Evolutionary conservation across 2,797 vertebrate genomes (phyloP), one percentile per base, ranked within the genome.

Genomic region (Furcifer pardalis): DNA sequence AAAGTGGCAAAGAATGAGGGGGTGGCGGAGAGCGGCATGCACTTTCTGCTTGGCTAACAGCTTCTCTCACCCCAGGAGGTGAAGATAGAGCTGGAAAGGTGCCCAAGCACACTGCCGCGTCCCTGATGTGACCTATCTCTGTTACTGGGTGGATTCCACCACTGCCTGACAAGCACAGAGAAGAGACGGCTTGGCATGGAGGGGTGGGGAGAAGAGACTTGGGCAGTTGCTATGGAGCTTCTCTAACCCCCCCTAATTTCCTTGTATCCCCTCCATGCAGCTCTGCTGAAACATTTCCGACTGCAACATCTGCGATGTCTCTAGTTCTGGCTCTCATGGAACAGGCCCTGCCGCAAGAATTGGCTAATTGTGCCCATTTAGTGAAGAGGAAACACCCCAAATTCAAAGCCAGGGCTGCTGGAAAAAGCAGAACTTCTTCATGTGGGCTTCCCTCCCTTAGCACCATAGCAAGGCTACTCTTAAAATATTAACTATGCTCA

Each of bases 401-500:
- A 56, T 72, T 52, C 56, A 77, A 65, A 52, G 87, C 1, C 85
- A 89, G 90, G 88, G 88, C 91, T 92, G 90, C 42, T 52, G 0
- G 88, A 89, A 90, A 19, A 93, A 91, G 42, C 42, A 66, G 62
- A n/a, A 92, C 84, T 82, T 27, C 86, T 87, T 88, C 23, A 89
- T 66, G 27, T 88, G 77, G n/a, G 49, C 87, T 79, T 83, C 87
- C 85, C 79, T 84, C 86, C 79, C 85, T 71, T 85, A 72, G 89
- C 89, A 89, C 85, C 85, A 91, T 71, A 75, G 92, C 92, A 86
- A 90, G 87, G 84, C 84, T 87, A 86, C 91, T 94, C 91, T 91
- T 94, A 92, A 94, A 94, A 93, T 92, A 93, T 93, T 93, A 94
- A 93, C 81, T 10, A 86, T 89, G 84, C 86, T 88, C 89, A 25